These are phyloP conservation scores for Catalaphyllia jardinei DNA, from an alignment of 64 coral and sea anemone genomes.

Conservation along the genomic window DNA sequence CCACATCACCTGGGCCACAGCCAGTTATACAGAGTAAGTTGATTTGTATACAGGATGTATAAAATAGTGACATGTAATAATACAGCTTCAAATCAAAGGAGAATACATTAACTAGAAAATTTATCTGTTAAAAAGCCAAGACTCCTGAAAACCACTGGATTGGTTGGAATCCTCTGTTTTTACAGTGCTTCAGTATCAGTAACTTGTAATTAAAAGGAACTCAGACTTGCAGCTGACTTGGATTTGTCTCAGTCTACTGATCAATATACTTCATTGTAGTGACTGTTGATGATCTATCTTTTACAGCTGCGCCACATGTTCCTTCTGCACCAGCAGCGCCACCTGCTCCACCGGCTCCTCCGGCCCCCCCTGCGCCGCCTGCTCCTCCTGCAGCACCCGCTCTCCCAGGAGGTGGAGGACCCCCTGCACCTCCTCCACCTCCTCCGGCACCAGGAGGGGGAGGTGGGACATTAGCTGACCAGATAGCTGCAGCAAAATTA, in stretches of 20 bases:
- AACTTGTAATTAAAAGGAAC: no score
- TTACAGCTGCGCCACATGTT: constrained; percentile 14
- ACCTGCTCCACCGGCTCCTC: constrained; percentile 72
- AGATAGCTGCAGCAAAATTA: constrained; percentile 96
- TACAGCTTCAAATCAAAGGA: no score
- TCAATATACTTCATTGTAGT: no score
- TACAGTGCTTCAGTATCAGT: no score
- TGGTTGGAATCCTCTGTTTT: no score
- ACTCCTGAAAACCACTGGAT: no score
- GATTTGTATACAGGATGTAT: background rate
- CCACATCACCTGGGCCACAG: constrained; percentile 22
- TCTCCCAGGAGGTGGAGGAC: constrained; percentile 56
- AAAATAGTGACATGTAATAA: no score
- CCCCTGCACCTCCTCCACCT: constrained; percentile 81
- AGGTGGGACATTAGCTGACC: constrained; percentile 88
- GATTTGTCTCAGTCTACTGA: no score
- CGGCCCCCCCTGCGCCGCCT: constrained; percentile 64
- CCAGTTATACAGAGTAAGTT: constrained; percentile 15
- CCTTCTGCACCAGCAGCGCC: constrained; percentile 58
- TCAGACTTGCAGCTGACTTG: no score
- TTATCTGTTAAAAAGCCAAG: no score
- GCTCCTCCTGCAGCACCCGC: constrained; percentile 80
- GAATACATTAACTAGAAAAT: no score
- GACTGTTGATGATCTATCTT: background rate
- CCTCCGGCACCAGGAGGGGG: constrained; percentile 73